Percentiles rank a stretch among this genome's conserved stretches.
Conservation (phyloP, 2,888 invertebrate genomes). For the Harpalus rufipes region DNA sequence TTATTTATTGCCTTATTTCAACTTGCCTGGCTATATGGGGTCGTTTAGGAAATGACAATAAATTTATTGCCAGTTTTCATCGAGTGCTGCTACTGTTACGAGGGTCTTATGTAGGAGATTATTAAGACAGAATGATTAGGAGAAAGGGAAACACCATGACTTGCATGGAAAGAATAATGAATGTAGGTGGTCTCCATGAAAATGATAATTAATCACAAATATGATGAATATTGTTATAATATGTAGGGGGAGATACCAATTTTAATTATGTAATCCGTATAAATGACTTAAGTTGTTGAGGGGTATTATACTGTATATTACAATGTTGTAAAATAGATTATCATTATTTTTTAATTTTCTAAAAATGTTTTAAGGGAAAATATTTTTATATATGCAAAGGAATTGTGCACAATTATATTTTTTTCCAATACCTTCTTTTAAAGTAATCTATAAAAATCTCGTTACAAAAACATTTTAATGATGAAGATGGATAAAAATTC, state of each 20-base stretch:
- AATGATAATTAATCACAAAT: slow-evolving; percentile 1
- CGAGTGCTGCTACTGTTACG: not conserved
- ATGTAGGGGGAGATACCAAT: slow-evolving; percentile 1
- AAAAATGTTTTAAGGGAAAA: not conserved
- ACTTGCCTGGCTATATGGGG: not conserved
- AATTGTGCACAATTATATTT: too few relatives aligned
- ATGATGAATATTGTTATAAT: slow-evolving; percentile 3
- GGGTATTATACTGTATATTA: not conserved
- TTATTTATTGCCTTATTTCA: slow-evolving; percentile 11
- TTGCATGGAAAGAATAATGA: slow-evolving; percentile 17
- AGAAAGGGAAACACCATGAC: not conserved
- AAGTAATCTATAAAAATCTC: too few relatives aligned
- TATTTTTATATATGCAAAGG: too few relatives aligned
- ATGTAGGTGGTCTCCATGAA: not conserved
- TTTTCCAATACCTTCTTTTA: too few relatives aligned
- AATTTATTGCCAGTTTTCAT: slow-evolving; percentile 23
- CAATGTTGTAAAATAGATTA: not conserved
- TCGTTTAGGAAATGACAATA: slow-evolving; percentile 22
- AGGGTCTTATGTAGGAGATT: not conserved
- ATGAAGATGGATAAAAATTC: too few relatives aligned
- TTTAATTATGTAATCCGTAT: slow-evolving; percentile 1
- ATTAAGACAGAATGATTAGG: slow-evolving; percentile 14
- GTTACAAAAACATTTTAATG: too few relatives aligned
- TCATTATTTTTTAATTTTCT: not conserved
- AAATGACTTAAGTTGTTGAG: slow-evolving; percentile 2